Conservation (phyloP, 2,888 invertebrate genomes). For the Rhagium mordax region DNA sequence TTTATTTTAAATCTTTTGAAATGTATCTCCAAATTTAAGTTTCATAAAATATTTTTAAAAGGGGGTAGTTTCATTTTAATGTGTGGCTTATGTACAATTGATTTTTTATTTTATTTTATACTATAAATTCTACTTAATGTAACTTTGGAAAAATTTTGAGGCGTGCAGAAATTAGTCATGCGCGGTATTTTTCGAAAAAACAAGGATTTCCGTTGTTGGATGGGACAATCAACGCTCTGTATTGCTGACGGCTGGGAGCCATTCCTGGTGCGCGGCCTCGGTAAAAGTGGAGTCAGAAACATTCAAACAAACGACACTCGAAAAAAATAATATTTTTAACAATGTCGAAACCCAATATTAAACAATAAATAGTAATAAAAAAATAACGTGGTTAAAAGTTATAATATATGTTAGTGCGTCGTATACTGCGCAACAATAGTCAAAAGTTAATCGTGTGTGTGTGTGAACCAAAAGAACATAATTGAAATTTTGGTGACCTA, state of each 20-base stretch:
- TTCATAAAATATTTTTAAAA: no score
- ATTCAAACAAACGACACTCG: conserved; percentile 38
- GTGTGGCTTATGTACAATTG: background rate
- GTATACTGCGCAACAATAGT: conserved; percentile 54
- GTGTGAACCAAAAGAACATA: conserved; percentile 26
- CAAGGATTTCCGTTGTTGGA: conserved; percentile 47
- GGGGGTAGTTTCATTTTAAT: background rate
- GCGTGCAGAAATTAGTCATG: background rate
- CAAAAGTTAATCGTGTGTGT: conserved; percentile 40
- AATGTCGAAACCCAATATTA: conserved; percentile 60
- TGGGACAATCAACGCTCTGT: conserved; percentile 62
- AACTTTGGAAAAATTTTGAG: background rate
- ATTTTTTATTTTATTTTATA: no score
- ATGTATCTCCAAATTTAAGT: no score
- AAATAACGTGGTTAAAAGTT: conserved; percentile 58
- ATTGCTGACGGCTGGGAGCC: conserved; percentile 64
- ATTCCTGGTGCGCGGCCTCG: conserved; percentile 51
- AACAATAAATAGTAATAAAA: conserved; percentile 60
- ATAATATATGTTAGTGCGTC: conserved; percentile 66
- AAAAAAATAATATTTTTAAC: conserved; percentile 56
- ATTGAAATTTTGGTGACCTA: conserved; percentile 23
- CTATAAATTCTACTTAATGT: no score
- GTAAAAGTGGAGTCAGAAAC: conserved; percentile 59
- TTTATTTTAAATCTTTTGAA: no score
- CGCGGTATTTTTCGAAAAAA: conserved; percentile 36